Conservation (phyloP, 2,113 vertebrate genomes). For the Ceuthmochares aereus region DNA sequence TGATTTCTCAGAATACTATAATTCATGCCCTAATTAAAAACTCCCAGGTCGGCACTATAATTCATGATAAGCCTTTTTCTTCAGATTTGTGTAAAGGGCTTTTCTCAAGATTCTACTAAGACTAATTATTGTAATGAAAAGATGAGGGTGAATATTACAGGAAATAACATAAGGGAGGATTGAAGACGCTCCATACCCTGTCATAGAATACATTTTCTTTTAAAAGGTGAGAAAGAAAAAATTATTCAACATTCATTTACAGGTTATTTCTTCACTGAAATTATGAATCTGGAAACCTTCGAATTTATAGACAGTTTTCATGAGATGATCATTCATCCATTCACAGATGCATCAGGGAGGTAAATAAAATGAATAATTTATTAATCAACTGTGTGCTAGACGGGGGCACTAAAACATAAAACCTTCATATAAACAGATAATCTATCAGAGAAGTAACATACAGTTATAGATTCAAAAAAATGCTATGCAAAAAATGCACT, state of each 20-base stretch:
- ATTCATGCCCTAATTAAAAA: background rate
- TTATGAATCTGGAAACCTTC: background rate
- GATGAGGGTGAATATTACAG: background rate
- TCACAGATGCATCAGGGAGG: background rate
- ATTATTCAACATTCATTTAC: background rate
- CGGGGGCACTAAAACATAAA: background rate
- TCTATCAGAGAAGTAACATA: background rate
- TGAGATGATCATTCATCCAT: background rate
- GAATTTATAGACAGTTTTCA: background rate
- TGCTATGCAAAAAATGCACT: rapidly evolving
- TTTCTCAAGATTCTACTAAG: background rate
- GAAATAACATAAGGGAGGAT: background rate
- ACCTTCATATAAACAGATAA: background rate
- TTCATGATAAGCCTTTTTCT: conserved; percentile 5
- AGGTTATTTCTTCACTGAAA: background rate
- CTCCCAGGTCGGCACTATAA: background rate
- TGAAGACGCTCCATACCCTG: background rate
- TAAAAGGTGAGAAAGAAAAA: background rate
- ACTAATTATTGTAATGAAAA: background rate
- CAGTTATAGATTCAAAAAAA: background rate
- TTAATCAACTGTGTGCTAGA: background rate
- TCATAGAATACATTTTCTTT: background rate
- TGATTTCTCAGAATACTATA: background rate
- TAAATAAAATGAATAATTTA: background rate
- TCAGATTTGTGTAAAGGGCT: background rate